Percentiles rank a stretch among this genome's conserved stretches.
phyloP scores from a whole-genome alignment of 2,797 vertebrate genomes.

The Muscicapa striata region DNA sequence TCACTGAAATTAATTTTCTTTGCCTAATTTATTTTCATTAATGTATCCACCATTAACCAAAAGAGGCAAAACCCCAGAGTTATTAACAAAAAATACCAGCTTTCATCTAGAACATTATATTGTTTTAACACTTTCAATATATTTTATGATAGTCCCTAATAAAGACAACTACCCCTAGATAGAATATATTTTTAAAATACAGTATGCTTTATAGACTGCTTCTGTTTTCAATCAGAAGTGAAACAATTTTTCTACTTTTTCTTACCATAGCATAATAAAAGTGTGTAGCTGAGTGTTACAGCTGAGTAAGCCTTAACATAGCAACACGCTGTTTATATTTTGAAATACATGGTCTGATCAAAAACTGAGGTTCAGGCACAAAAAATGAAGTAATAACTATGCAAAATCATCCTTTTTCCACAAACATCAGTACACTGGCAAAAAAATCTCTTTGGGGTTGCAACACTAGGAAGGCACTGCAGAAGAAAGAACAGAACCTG shows the following conservation, averaged over 20 bases:
- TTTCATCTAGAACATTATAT: background rate
- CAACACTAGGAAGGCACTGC: background rate
- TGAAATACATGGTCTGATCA: background rate
- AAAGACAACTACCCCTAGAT: background rate
- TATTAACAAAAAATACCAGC: background rate
- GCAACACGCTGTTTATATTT: background rate
- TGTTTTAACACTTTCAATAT: background rate
- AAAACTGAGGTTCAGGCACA: background rate
- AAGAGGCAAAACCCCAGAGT: accelerated
- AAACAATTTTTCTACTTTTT: background rate
- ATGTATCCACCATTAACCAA: background rate
- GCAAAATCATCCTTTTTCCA: background rate
- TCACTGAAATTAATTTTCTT: background rate
- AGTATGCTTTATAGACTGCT: background rate
- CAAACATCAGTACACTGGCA: background rate
- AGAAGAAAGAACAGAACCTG: background rate
- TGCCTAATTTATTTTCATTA: background rate
- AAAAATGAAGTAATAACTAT: background rate
- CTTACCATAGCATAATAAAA: background rate
- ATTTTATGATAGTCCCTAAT: background rate
- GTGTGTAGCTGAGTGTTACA: background rate
- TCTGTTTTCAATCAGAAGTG: background rate
- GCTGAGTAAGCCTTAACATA: background rate
- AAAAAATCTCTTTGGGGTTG: background rate
- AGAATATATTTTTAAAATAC: background rate